phyloP scores from a whole-genome alignment of 2,888 invertebrate species.

The Tholera decimalis region DNA sequence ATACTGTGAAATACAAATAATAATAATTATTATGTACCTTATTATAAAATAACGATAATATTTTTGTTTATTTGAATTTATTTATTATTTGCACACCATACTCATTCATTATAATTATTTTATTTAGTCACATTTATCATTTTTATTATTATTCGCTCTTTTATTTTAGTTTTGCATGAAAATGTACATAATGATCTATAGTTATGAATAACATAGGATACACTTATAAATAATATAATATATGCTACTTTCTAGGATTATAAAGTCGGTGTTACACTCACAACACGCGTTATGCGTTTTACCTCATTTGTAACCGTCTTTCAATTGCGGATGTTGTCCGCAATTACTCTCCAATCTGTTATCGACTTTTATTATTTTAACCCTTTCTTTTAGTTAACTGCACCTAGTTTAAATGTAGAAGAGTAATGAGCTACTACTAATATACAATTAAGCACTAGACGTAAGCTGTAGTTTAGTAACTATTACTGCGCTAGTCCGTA shows the following conservation, averaged over 20 bases:
- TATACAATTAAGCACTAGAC: conserved; percentile 21
- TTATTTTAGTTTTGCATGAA: conserved; percentile 80
- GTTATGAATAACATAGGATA: conserved; percentile 42
- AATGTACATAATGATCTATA: conserved; percentile 59
- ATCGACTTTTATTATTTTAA: conserved; percentile 13
- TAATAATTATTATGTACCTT: conserved; percentile 73
- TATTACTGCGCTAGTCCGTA: background rate
- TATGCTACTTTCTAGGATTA: conserved; percentile 10
- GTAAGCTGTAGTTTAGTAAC: conserved; percentile 10
- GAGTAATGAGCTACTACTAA: conserved; percentile 34
- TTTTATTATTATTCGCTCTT: conserved; percentile 79
- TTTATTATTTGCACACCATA: conserved; percentile 87
- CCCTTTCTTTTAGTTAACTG: conserved; percentile 15
- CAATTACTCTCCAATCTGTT: background rate
- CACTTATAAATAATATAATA: conserved; percentile 20
- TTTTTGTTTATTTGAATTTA: conserved; percentile 70
- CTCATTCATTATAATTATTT: conserved; percentile 76
- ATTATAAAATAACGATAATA: conserved; percentile 63
- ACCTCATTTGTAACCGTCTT: background rate
- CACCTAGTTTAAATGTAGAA: conserved; percentile 28
- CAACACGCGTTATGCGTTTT: conserved; percentile 1
- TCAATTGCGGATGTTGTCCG: background rate
- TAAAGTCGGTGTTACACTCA: conserved; percentile 2
- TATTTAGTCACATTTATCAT: conserved; percentile 69
- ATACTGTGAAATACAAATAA: conserved; percentile 16